Base-by-base conservation (phyloP, 2,797 vertebrate species). In the Sebastes hubbsi region DNA sequence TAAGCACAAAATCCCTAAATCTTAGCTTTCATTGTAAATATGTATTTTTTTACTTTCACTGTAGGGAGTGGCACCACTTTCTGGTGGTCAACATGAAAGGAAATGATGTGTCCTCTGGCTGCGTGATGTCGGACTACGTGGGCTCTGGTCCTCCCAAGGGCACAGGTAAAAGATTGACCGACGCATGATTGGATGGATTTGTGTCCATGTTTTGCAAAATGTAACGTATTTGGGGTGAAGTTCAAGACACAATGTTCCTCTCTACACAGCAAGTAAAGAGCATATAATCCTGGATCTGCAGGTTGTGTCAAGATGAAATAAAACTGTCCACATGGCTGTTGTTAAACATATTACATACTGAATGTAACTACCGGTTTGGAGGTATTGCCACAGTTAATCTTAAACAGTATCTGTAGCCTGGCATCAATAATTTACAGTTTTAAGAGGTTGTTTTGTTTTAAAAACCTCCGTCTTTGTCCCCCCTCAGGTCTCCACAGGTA, bases 61-160 rank as follows among this genome's bases (percentile, higher is more conserved):
- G 11, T 38, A 99, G 99, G 88, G 99, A 99, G 75, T 99, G 99
- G 98, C 98, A 99, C 80, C 99, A 99, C 86, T 99, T 98, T 70
- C 89, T 99, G 87, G 95, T 99, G 84, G 96, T 97, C 89, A 99
- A 99, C 94, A 97, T 99, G 97, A 99, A 97, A 64, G 98, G 98
- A 20, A 98, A 96, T 0, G 91, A 99, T 0, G 90, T 99, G 56
- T 89, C 93, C 60, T 97, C 96, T 0, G 98, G 98, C 24, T 91
- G 91, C 0, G 96, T 99, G 75, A 92, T 98, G 91, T 99, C 99
- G 0, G 98, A 99, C 90, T 99, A 99, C 0, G 95, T 99, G 0
- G 99, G 99, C 64, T 97, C 98, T 0, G 98, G 98, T 4, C 99
- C 99, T 52, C 99, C 99, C 2, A 96, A 97, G 77, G 97, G 96